Evolutionary conservation across 2,797 vertebrate genomes (phyloP), one percentile per base, ranked within the genome.

Genomic region (Rhabdophis nuchalis): DNA sequence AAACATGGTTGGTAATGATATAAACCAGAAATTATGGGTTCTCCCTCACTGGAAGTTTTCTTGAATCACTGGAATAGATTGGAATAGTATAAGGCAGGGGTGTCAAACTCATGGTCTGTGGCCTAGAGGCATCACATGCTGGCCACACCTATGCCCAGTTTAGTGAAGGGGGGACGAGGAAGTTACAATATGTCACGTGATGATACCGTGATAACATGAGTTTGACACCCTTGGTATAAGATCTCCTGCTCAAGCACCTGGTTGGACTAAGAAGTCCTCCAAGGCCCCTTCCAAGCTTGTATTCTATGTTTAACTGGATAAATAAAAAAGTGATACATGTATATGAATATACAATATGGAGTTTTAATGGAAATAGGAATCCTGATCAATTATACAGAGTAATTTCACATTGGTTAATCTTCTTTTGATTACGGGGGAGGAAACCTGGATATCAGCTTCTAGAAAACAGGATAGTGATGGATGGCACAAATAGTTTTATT

Each of bases 121-220:
- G 1, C 56, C 18, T 1, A 6, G 18, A 57, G 6, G 56, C 5
- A 2, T 20, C 5, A 57, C 6, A 1, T 57, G 18, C 56, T 20
- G 56, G 56, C 56, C 56, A 57, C 1, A 0, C 5, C 18, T 18
- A 20, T 1, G 4, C 18, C 56, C 56, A 57, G 56, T 20, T 20
- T 23, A 57, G 56, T 5, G 5, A 57, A 57, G 18, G 18, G 56
- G 56, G 0, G 6, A n/a, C n/a, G n/a, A n/a, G 2, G 20, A 20
- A 57, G 56, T 20, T 57, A 18, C 18, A 57, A 23, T 20, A 57
- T 7, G 5, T 20, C 18, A 20, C 5, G 5, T 7, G 56, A 20
- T 0, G 3, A 53, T 0, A 18, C 56, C 18, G 5, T 6, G 56
- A 20, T 1, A 1, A 57, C 0, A 1, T 0, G 6, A 20, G 18